These are phyloP conservation scores for Trichonephila clavipes DNA, from an alignment of 1,140 invertebrate species.

Conservation along the genomic window DNA sequence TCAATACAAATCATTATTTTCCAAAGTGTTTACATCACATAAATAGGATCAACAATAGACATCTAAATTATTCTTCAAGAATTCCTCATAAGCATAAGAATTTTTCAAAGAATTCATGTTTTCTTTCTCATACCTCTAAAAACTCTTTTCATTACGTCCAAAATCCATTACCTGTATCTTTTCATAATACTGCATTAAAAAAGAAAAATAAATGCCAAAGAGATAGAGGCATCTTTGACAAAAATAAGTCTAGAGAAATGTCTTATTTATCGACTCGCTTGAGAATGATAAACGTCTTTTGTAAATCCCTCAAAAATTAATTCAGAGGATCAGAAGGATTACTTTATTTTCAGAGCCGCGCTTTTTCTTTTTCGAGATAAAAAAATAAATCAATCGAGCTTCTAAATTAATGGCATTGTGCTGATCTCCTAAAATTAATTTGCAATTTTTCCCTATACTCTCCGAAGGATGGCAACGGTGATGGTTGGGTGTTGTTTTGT, in stretches of 20 bases:
- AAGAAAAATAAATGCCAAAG: not conserved
- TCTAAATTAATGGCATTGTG: constrained; percentile 63
- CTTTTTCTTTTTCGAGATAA: constrained; percentile 3
- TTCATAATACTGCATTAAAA: not conserved
- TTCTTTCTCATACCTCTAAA: too few relatives aligned
- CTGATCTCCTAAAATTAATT: constrained; percentile 66
- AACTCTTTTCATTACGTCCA: not conserved
- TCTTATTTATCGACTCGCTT: not conserved
- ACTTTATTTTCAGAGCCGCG: not conserved
- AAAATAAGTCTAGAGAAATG: constrained; percentile 3
- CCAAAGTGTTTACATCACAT: too few relatives aligned
- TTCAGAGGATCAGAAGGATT: constrained; percentile 51
- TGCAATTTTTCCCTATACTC: not conserved
- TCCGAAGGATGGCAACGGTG: not conserved
- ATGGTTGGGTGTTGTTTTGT: not conserved
- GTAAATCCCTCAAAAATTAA: constrained; percentile 64
- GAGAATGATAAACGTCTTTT: constrained; percentile 39
- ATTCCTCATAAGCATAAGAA: too few relatives aligned
- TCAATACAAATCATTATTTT: too few relatives aligned
- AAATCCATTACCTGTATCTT: not conserved
- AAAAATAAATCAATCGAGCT: constrained; percentile 7
- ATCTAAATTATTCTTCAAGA: too few relatives aligned
- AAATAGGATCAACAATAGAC: too few relatives aligned
- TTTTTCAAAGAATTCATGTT: too few relatives aligned
- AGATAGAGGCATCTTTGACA: not conserved